Evolutionary conservation across 2,113 vertebrate species (phyloP), one percentile per base, ranked within the genome.

Genomic region (Theristicus caerulescens): DNA sequence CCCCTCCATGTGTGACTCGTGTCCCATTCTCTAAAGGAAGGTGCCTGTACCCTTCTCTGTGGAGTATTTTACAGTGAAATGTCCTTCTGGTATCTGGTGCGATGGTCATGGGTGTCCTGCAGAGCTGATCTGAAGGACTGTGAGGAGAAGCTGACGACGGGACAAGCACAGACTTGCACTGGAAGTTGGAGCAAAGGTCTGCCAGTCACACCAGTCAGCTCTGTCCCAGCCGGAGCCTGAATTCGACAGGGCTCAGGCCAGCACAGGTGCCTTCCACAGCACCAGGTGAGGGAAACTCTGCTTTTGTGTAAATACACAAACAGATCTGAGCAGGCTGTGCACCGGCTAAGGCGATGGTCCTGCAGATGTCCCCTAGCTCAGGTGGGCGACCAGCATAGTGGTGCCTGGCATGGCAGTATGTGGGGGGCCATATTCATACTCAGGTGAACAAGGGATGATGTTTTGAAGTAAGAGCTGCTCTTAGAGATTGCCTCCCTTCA

Each of bases 1-100:
- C 62, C 25, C 16, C 14, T 40, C 31, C 0, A 0, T 24, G 22
- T 32, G 40, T 74, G 31, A 25, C 11, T 52, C 0, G 0, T 52
- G 34, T 49, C 34, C 46, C 36, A 49, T 46, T 13, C 38, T 82
- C 21, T 62, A 16, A 79, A 88, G 27, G 65, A 73, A 62, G 32
- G 29, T 77, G 19, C 18, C 21, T 26, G 18, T 31, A n/a, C 21
- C 49, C 47, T 93, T 76, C 34, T 66, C 11, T 57, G 13, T 31
- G 15, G 26, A 74, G 34, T 52, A 49, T 66, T 88, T 66, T 24
- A 42, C 1, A 5, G 38, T 21, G 64, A 90, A 84, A 72, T 44
- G 11, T 42, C 31, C 42, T 82, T 49, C 64, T 83, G 57, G 12
- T 40, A 24, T 62, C 57, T 76, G 32, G 29, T 59, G 46, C 4